Evolutionary conservation across 2,113 vertebrate genomes (phyloP).

Genomic region (Edolisoma coerulescens): DNA sequence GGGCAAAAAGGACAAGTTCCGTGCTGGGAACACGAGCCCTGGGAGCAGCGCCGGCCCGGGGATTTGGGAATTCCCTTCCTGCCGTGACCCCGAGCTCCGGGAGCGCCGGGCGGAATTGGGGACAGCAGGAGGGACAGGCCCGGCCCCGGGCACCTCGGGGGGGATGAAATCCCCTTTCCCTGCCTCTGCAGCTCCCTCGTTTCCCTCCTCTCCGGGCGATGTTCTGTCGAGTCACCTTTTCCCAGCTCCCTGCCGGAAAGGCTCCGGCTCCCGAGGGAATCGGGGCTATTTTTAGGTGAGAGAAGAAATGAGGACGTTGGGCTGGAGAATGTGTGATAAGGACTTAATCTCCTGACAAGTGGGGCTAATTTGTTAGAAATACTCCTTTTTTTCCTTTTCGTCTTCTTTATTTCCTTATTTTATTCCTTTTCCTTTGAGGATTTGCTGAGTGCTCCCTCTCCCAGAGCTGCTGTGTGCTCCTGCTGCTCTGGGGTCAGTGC

Average conservation of each 20-base stretch:
- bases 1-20: not conserved
- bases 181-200: not conserved
- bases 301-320: not conserved
- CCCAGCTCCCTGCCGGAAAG: not conserved
- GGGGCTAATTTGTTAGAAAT: not conserved
- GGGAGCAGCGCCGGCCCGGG: not conserved
- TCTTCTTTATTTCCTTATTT: not conserved
- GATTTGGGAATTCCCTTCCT: not conserved
- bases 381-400: fast-evolving
- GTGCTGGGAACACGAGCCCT: not conserved
- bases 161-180: not conserved
- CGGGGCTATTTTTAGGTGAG: not conserved
- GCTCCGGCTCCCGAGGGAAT: not conserved
- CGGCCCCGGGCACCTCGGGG: not conserved
- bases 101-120: not conserved
- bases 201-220: not conserved
- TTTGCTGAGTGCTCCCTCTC: not conserved
- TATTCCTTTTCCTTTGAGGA: not conserved
- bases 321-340: not conserved
- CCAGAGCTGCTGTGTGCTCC: not conserved
- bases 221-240: not conserved
- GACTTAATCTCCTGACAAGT: not conserved
- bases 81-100: not conserved
- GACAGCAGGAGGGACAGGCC: not conserved
- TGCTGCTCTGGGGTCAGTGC: not conserved